These are phyloP conservation scores for Ichneumon xanthorius DNA, from an alignment of 2,888 invertebrate species.

Conservation along the genomic window DNA sequence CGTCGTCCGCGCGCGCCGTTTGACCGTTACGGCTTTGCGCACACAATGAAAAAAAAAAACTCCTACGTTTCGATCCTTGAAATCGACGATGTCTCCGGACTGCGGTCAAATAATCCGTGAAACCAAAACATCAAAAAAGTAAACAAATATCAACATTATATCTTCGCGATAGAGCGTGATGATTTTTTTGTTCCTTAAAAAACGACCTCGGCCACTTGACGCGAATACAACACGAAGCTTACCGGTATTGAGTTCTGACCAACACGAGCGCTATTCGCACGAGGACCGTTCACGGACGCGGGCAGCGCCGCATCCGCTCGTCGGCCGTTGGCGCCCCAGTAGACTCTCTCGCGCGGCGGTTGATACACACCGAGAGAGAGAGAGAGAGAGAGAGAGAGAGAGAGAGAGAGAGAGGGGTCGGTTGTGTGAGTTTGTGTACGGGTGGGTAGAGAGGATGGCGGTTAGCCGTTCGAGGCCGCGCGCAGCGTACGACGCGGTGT, in stretches of 20 bases:
- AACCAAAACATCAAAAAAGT: constrained; percentile 9
- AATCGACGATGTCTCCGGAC: neutral
- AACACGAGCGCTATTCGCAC: neutral
- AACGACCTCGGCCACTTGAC: neutral
- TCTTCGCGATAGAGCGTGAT: neutral
- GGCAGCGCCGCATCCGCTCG: neutral
- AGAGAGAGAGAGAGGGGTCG: neutral
- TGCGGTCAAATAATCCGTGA: neutral
- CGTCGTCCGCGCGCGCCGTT: constrained; percentile 13
- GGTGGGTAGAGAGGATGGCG: neutral
- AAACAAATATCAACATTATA: neutral
- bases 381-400: no score
- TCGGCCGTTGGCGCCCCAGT: neutral
- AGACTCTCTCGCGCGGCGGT: neutral
- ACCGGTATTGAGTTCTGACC: neutral
- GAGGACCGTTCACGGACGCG: neutral
- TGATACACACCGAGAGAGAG: neutral
- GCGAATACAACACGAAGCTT: neutral
- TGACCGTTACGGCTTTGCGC: constrained; percentile 35
- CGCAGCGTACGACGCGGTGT: constrained; percentile 36
- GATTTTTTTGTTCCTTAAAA: neutral
- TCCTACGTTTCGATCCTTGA: neutral
- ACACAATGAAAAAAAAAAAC: neutral
- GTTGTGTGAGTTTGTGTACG: neutral
- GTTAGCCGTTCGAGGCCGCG: constrained; percentile 11